phyloP scores from a whole-genome alignment of 2,113 vertebrate species.

The Suncus etruscus region DNA sequence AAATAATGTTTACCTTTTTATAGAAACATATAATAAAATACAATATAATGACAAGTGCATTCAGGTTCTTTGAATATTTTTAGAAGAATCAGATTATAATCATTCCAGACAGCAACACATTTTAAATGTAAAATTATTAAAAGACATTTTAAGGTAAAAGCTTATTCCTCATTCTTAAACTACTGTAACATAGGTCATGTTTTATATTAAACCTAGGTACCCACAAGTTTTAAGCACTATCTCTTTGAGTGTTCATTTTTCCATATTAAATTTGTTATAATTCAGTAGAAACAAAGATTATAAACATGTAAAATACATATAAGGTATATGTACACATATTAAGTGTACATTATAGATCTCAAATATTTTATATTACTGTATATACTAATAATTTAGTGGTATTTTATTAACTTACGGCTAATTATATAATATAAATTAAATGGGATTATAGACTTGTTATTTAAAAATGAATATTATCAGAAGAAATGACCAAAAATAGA shows the following conservation, averaged over 20 bases:
- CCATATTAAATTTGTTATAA: not conserved
- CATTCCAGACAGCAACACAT: not conserved
- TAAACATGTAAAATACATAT: not conserved
- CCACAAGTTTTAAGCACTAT: not conserved
- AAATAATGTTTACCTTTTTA: no score
- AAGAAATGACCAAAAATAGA: slow-evolving; percentile 41
- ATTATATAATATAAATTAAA: no score
- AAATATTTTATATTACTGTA: no score
- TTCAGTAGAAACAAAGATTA: not conserved
- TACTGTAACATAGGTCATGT: slow-evolving; percentile 1
- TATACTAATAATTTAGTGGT: not conserved
- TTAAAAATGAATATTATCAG: not conserved
- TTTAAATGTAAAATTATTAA: slow-evolving; percentile 54
- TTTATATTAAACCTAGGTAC: not conserved
- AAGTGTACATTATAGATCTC: not conserved
- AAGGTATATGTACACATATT: not conserved
- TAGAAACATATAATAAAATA: no score
- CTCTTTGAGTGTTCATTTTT: slow-evolving; percentile 25
- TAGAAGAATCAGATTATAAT: not conserved
- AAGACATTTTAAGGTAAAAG: slow-evolving; percentile 1
- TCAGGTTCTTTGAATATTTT: not conserved
- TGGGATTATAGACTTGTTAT: no score
- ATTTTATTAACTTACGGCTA: no score
- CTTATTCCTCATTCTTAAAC: slow-evolving; percentile 39
- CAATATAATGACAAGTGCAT: not conserved